These are phyloP conservation scores for Drosophila picticornis DNA, from an alignment of 2,888 invertebrate species.

Conservation along the genomic window DNA sequence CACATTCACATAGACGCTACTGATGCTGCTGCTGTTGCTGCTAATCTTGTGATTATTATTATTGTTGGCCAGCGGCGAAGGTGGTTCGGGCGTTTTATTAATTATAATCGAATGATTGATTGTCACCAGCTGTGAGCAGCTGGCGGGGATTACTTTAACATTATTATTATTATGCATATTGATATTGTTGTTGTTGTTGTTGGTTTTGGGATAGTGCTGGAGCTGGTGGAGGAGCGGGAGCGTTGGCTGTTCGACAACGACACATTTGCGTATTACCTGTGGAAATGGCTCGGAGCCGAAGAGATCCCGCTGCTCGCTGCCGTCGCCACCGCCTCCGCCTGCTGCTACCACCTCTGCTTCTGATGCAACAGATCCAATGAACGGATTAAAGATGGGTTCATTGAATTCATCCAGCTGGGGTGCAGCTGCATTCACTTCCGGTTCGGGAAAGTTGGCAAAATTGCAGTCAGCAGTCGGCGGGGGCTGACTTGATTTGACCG, in stretches of 20 bases:
- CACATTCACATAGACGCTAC: conserved; percentile 62
- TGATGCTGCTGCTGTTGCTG: conserved; percentile 22
- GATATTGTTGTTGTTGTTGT: conserved; percentile 54
- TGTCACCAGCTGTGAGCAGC: conserved; percentile 79
- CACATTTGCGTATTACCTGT: conserved; percentile 83
- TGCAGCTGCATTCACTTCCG: conserved; percentile 1
- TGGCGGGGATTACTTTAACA: conserved; percentile 45
- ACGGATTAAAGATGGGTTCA: conserved; percentile 84
- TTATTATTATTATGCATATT: conserved; percentile 44
- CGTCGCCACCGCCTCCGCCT: neutral
- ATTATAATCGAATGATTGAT: conserved; percentile 85
- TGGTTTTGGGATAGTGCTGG: conserved; percentile 46
- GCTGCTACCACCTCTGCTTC: neutral
- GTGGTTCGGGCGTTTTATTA: conserved; percentile 84
- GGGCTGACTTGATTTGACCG: conserved; percentile 73
- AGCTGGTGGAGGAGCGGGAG: conserved; percentile 34
- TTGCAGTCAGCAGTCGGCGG: conserved; percentile 41
- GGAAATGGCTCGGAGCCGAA: conserved; percentile 85
- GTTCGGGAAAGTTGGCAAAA: conserved; percentile 60
- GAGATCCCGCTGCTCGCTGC: conserved; percentile 77
- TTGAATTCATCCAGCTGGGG: conserved; percentile 83
- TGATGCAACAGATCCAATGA: conserved; percentile 48
- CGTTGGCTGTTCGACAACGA: conserved; percentile 49
- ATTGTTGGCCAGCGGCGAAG: conserved; percentile 13
- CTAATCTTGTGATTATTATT: conserved; percentile 16